phyloP scores from a whole-genome alignment of 2,797 vertebrate species.

The Lates japonicus region DNA sequence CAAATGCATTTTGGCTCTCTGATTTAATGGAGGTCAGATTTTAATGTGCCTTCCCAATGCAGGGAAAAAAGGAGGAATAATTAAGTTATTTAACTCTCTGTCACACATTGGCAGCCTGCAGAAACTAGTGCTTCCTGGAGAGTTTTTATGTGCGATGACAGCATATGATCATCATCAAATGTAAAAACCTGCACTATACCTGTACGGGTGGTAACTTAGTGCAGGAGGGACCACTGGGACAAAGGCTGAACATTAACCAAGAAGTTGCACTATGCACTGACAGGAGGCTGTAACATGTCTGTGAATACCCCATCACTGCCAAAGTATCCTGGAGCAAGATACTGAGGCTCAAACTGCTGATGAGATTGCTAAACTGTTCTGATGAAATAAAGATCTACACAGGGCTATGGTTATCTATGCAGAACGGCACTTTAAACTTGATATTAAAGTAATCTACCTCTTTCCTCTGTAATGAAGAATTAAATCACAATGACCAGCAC shows the following conservation, averaged over 20 bases:
- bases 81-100: conserved; percentile 53
- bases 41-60: conserved; percentile 36
- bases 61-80: conserved; percentile 20
- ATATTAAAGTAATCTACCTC: conserved; percentile 19
- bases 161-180: conserved; percentile 5
- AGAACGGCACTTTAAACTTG: not conserved
- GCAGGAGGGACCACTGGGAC: not conserved
- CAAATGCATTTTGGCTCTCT: conserved; percentile 39
- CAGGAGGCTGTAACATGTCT: not conserved
- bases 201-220: conserved; percentile 1
- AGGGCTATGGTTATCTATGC: not conserved
- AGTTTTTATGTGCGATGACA: conserved; percentile 14
- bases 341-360: not conserved
- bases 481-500: conserved; percentile 48
- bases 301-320: not conserved
- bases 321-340: not conserved
- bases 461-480: conserved; percentile 40
- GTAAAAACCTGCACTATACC: conserved; percentile 12
- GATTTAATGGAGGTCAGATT: conserved; percentile 59
- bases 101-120: conserved; percentile 37
- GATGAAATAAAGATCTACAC: conserved; percentile 9
- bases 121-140: conserved; percentile 1
- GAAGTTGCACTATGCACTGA: not conserved
- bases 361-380: not conserved
- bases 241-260: conserved; percentile 1